These are phyloP conservation scores for Agrochola litura DNA, from an alignment of 2,888 invertebrate genomes.

Conservation along the genomic window DNA sequence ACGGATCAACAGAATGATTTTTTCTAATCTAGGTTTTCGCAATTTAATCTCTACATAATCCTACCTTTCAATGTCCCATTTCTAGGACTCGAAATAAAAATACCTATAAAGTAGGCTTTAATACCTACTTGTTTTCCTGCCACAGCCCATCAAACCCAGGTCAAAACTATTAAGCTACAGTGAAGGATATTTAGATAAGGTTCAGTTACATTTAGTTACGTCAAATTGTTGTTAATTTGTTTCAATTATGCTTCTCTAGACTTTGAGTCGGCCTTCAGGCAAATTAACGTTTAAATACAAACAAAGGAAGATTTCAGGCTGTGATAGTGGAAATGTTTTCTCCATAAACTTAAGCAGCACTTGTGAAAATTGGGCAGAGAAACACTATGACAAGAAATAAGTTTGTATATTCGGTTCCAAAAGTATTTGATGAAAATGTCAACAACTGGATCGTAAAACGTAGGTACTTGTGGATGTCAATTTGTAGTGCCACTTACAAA, in stretches of 20 bases:
- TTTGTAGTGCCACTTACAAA: not conserved
- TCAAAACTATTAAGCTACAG: conserved; percentile 30
- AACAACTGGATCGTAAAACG: not conserved
- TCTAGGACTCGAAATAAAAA: not conserved
- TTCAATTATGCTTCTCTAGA: conserved; percentile 47
- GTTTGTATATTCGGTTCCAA: not conserved
- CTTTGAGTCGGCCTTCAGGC: conserved; percentile 28
- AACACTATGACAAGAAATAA: not conserved
- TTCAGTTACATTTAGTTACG: conserved; percentile 41
- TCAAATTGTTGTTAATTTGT: conserved; percentile 53
- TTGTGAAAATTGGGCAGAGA: not conserved
- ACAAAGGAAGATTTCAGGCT: conserved; percentile 29
- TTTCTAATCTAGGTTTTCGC: not conserved
- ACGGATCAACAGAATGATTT: not conserved
- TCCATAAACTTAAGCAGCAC: conserved; percentile 16
- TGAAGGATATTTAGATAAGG: conserved; percentile 41
- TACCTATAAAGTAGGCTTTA: conserved; percentile 6
- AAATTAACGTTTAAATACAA: conserved; percentile 8
- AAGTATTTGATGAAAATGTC: not conserved
- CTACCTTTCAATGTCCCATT: not conserved
- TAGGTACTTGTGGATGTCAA: not conserved
- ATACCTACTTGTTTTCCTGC: conserved; percentile 15
- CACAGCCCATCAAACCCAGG: conserved; percentile 20
- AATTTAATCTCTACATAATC: not conserved
- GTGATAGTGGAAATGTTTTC: conserved; percentile 6